Conservation (phyloP, 92 coral and sea anemone species). For the Pocillopora meandrina region DNA sequence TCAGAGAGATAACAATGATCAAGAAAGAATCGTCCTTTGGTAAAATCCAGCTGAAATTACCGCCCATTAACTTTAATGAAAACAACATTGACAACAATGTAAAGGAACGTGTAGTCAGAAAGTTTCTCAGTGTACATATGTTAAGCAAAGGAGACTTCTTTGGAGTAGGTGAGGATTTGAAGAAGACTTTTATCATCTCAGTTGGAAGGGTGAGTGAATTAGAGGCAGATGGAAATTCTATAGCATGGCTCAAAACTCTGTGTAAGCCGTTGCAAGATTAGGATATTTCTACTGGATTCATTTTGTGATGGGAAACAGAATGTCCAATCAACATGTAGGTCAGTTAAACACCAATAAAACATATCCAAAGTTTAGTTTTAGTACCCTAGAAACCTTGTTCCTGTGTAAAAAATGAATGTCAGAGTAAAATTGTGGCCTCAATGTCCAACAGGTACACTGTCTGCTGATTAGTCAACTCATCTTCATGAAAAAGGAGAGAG, state of each 20-base stretch:
- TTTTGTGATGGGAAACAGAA: too few relatives aligned
- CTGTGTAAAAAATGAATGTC: background rate
- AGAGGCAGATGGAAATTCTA: too few relatives aligned
- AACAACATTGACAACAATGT: conserved; percentile 9
- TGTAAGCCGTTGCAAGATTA: too few relatives aligned
- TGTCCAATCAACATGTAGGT: too few relatives aligned
- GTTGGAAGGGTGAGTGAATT: conserved; percentile 76
- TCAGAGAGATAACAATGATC: conserved; percentile 78
- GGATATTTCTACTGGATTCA: too few relatives aligned
- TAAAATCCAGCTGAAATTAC: conserved; percentile 66
- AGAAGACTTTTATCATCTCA: conserved; percentile 80
- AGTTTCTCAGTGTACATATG: conserved; percentile 67
- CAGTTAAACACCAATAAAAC: too few relatives aligned
- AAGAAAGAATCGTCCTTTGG: conserved; percentile 69
- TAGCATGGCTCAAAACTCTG: too few relatives aligned
- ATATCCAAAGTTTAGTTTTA: too few relatives aligned
- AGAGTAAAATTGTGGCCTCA: background rate
- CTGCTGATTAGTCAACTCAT: conserved; percentile 77
- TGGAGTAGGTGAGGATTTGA: conserved; percentile 94
- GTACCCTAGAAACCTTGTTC: too few relatives aligned
- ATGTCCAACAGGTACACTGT: conserved; percentile 80
- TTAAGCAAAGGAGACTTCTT: conserved; percentile 79
- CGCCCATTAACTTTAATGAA: conserved; percentile 55
- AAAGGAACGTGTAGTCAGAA: conserved; percentile 30
- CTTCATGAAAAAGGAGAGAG: conserved; percentile 81